Evolutionary conservation across 2,797 vertebrate genomes (phyloP), one percentile per base, ranked within the genome.

Genomic region (Helicolenus hilgendorfi): DNA sequence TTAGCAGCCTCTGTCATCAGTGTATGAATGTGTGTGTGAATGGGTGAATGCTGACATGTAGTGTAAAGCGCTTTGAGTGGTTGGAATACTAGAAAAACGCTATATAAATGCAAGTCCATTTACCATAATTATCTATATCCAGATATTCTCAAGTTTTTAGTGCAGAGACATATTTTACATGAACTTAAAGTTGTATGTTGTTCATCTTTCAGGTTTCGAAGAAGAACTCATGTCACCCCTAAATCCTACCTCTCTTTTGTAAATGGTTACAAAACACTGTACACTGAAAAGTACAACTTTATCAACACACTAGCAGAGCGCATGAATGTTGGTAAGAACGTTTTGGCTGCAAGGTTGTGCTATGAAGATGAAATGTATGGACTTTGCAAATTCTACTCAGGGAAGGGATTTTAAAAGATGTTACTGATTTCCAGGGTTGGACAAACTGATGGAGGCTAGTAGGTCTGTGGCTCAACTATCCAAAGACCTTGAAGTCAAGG

Each of bases 161-260:
- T 27, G 3, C 4, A 15, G 49, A 73, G 24, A 83, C 8, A 62
- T 72, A 38, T 62, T 64, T 63, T 20, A 72, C 62, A 31, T 41
- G 1, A 75, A 97, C 95, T 14, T 97, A 95, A 14, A 94, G 96
- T 20, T 94, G 94, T 4, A 94, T 97, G 81, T 78, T 97, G 86
- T 96, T 81, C 91, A 94, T 97, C 69, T 97, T 38, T 96, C 90
- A 97, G 97, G 79, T 98, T 97, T 85, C 96, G 98, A 49, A 97
- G 98, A 78, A 97, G 97, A 87, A 97, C 97, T 5, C 98, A 99
- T 0, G 98, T 99, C 90, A 99, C 98, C 0, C 98, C 98, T 60
- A 99, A 98, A 77, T 99, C 98, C 2, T 99, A 98, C 86, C 95
- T 99, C 18, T 98, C 98, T 60, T 99, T 99, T 89, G 97, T 99